These are phyloP conservation scores for Calephelis perditalis DNA, from an alignment of 2,888 invertebrate genomes.

Conservation along the genomic window DNA sequence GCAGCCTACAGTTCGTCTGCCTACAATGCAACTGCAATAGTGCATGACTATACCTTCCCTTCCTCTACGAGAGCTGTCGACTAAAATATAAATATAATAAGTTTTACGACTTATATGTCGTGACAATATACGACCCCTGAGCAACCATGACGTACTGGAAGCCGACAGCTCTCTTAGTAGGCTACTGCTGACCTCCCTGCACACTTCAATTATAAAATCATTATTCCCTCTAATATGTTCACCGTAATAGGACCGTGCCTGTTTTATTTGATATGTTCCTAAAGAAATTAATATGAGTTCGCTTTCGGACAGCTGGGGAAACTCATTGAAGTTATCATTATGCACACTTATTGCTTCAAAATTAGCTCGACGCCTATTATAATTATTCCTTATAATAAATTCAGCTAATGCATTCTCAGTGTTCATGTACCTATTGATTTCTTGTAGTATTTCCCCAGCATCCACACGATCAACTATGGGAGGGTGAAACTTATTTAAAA, in stretches of 20 bases:
- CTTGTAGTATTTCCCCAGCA: constrained; percentile 17
- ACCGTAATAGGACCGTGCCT: constrained; percentile 18
- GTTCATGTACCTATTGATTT: constrained; percentile 19
- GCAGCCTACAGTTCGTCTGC: too few species aligned
- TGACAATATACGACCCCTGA: neutral
- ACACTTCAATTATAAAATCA: constrained; percentile 17
- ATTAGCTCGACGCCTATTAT: constrained; percentile 19
- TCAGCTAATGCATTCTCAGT: constrained; percentile 19
- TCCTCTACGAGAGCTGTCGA: too few species aligned
- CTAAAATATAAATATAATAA: neutral
- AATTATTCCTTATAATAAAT: constrained; percentile 16
- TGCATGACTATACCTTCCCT: too few species aligned
- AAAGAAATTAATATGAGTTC: constrained; percentile 17
- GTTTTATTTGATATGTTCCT: constrained; percentile 21
- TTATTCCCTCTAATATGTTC: constrained; percentile 13
- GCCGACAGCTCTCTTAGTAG: constrained; percentile 18
- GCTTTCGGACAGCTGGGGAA: constrained; percentile 15
- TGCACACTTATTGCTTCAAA: constrained; percentile 17
- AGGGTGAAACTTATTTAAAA: too few species aligned
- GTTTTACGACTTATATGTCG: constrained; percentile 11
- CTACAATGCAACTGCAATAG: too few species aligned
- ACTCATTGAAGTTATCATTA: constrained; percentile 18
- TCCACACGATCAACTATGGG: constrained; percentile 20
- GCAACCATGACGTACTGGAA: constrained; percentile 2
- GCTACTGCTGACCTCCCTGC: constrained; percentile 16